These are phyloP conservation scores for Corythucha ciliata DNA, from an alignment of 2,888 invertebrate genomes.

Conservation along the genomic window DNA sequence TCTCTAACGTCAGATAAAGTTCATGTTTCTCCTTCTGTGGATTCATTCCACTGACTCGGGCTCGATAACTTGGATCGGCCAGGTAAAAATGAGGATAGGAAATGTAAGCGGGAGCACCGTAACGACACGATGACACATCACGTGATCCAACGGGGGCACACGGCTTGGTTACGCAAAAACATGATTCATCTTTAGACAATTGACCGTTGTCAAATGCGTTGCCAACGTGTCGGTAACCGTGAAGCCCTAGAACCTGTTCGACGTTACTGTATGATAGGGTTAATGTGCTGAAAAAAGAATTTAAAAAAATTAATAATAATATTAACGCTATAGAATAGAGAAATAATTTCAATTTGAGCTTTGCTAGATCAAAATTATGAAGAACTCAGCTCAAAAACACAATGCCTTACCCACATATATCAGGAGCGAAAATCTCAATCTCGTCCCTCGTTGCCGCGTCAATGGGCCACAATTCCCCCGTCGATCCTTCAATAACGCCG, in stretches of 20 bases:
- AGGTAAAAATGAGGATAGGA: conserved; percentile 45
- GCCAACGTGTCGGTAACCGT: conserved; percentile 49
- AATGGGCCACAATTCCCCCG: conserved; percentile 70
- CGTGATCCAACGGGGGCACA: conserved; percentile 38
- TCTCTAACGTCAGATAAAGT: conserved; percentile 53
- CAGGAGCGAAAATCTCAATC: conserved; percentile 60
- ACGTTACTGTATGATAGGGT: conserved; percentile 8
- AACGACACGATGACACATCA: conserved; percentile 39
- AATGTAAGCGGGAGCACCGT: conserved; percentile 43
- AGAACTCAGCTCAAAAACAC: background rate
- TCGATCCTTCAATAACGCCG: conserved; percentile 58
- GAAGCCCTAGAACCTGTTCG: conserved; percentile 43
- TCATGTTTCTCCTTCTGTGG: conserved; percentile 41
- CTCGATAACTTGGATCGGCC: conserved; percentile 40
- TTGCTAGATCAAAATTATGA: background rate
- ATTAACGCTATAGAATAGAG: no score
- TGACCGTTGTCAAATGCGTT: conserved; percentile 64
- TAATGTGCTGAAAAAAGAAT: conserved; percentile 16
- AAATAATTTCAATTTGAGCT: background rate
- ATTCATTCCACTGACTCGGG: conserved; percentile 42
- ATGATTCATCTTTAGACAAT: conserved; percentile 50
- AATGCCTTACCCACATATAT: conserved; percentile 54
- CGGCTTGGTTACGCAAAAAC: conserved; percentile 51
- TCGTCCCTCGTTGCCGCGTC: conserved; percentile 48
- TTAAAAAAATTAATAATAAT: background rate